Percentiles rank a stretch among this genome's conserved stretches.
These are phyloP conservation scores for Zeuzera pyrina DNA, from an alignment of 2,888 invertebrate genomes.

Conservation along the genomic window DNA sequence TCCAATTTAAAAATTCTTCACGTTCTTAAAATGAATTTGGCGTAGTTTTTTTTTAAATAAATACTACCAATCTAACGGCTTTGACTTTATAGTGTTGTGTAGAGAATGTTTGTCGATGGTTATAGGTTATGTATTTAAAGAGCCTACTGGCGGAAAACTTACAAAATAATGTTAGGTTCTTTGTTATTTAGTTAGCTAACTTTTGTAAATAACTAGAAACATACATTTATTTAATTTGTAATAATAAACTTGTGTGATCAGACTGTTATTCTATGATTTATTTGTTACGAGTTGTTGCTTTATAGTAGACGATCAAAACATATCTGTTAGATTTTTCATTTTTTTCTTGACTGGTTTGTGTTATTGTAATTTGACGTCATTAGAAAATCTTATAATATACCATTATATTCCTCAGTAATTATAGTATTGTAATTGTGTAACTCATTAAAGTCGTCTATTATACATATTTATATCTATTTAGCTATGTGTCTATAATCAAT, in stretches of 20 bases:
- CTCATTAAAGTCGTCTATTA: conserved; percentile 31
- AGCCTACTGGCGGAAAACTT: conserved; percentile 44
- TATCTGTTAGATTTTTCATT: conserved; percentile 55
- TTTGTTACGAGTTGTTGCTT: conserved; percentile 70
- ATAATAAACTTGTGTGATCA: conserved; percentile 71
- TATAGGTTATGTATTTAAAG: conserved; percentile 42
- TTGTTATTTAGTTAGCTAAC: conserved; percentile 74
- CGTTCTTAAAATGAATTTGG: too few species aligned
- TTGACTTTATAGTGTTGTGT: background rate
- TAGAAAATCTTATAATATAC: conserved; percentile 34
- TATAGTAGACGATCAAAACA: conserved; percentile 54
- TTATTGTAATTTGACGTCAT: conserved; percentile 24
- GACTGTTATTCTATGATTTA: conserved; percentile 70
- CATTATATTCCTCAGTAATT: conserved; percentile 33
- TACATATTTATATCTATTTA: conserved; percentile 34
- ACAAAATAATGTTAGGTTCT: conserved; percentile 63
- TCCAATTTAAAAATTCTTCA: conserved; percentile 35
- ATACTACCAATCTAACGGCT: too few species aligned
- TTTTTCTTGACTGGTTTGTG: conserved; percentile 43
- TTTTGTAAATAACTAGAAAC: conserved; percentile 70
- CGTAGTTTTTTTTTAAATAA: too few species aligned
- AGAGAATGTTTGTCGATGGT: background rate
- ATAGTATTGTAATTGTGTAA: conserved; percentile 38
- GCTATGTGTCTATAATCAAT: conserved; percentile 64
- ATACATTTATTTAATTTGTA: conserved; percentile 66